phyloP scores from a whole-genome alignment of 2,888 invertebrate species.

The Plebejus anna region DNA sequence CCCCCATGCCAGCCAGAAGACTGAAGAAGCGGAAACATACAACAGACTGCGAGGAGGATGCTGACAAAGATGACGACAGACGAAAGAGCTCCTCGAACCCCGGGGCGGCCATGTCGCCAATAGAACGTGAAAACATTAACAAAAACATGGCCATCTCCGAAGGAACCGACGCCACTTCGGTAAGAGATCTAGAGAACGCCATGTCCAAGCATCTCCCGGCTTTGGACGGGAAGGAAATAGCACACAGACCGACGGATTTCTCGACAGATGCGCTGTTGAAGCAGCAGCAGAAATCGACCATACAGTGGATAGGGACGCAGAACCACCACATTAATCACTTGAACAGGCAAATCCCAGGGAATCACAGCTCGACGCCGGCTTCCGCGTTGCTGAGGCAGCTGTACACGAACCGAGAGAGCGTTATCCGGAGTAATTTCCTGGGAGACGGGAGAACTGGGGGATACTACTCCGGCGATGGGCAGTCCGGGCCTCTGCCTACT shows the following conservation, averaged over 20 bases:
- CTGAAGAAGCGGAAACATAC: slow-evolving; percentile 74
- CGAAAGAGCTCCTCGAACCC: slow-evolving; percentile 70
- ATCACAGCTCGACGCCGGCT: slow-evolving; percentile 86
- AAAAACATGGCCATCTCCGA: slow-evolving; percentile 67
- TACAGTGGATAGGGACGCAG: slow-evolving; percentile 96
- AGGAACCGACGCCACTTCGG: slow-evolving; percentile 81
- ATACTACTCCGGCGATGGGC: slow-evolving; percentile 79
- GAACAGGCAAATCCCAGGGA: slow-evolving; percentile 79
- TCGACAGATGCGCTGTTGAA: slow-evolving; percentile 91
- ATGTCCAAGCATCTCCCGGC: slow-evolving; percentile 96
- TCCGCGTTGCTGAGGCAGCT: slow-evolving; percentile 93
- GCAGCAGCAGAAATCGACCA: slow-evolving; percentile 88
- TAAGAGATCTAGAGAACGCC: slow-evolving; percentile 95
- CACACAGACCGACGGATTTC: slow-evolving; percentile 90
- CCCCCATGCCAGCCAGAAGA: slow-evolving; percentile 83
- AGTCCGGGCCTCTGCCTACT: slow-evolving; percentile 89
- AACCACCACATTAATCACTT: slow-evolving; percentile 81
- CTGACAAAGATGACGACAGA: slow-evolving; percentile 67
- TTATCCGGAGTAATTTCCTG: slow-evolving; percentile 91
- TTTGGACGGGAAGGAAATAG: slow-evolving; percentile 74
- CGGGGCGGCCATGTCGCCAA: slow-evolving; percentile 62
- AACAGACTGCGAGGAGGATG: slow-evolving; percentile 66
- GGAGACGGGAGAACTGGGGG: slow-evolving; percentile 72
- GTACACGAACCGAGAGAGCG: slow-evolving; percentile 96
- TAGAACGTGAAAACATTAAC: slow-evolving; percentile 62